Percentiles rank a stretch among this genome's conserved stretches.
phyloP scores from a whole-genome alignment of 1,140 invertebrate species.

The Lepidurus packardi region DNA sequence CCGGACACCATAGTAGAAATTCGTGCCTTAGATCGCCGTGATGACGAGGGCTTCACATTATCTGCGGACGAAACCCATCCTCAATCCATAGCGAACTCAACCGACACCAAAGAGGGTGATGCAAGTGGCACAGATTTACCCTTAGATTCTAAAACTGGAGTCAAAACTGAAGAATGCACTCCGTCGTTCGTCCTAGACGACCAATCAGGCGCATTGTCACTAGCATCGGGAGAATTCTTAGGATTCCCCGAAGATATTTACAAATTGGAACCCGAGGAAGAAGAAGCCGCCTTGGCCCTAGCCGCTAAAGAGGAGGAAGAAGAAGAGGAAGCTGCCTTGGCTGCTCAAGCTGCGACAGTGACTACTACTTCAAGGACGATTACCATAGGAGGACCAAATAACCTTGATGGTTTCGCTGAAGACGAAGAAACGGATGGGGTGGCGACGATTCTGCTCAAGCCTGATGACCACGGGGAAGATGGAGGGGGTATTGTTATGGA shows the following conservation, averaged over 20 bases:
- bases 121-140: neutral
- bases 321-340: slow-evolving; percentile 25
- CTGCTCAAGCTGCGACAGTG: neutral
- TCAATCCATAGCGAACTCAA: neutral
- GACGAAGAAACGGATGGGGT: neutral
- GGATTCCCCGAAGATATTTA: slow-evolving; percentile 33
- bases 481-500: slow-evolving; percentile 22
- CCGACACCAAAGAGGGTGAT: neutral
- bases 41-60: neutral
- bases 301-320: slow-evolving; percentile 28
- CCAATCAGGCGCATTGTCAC: slow-evolving; percentile 27
- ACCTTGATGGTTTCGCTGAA: neutral
- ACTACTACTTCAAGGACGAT: neutral
- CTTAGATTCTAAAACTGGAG: neutral
- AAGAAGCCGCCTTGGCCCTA: slow-evolving; percentile 23
- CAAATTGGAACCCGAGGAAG: slow-evolving; percentile 25
- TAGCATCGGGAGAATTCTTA: slow-evolving; percentile 28
- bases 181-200: slow-evolving; percentile 29
- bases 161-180: neutral
- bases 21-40: slow-evolving; percentile 26
- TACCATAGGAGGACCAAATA: slow-evolving; percentile 10
- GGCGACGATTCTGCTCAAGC: neutral
- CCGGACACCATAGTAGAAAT: slow-evolving; percentile 32
- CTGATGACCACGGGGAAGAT: neutral
- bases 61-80: neutral